Evolutionary conservation across 2,797 vertebrate species (phyloP), one percentile per base, ranked within the genome.

Genomic region (Enteromius unitaeniatus): DNA sequence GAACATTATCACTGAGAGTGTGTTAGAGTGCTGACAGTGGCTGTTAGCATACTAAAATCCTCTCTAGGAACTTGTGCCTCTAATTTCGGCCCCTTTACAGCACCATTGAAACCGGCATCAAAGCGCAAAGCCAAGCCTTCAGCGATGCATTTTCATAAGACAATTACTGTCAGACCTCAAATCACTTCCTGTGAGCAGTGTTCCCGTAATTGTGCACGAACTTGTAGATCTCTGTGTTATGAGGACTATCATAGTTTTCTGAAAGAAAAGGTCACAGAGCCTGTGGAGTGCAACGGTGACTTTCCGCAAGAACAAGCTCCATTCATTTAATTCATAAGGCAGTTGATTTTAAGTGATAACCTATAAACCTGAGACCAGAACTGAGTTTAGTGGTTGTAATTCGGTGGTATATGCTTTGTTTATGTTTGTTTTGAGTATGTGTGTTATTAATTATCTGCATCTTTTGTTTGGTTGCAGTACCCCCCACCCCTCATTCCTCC

Each of bases 401-500:
- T 13, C 53, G n/a, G 3, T 58, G 53, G n/a, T 58, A 3, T 58
- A 55, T 55, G 53, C 21, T 47, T 49, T 19, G 40, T 42, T 42
- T 40, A 8, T 42, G 40, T 42, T 40, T 40, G 40, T 40, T 40
- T 40, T 40, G 40, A 40, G 40, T 42, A 10, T 42, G 40, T 42
- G 40, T 42, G 9, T 42, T 42, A 3, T 42, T 42, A 42, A 42
- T 42, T 42, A 42, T 42, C 40, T 42, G 40, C 40, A 3, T 64
- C 67, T 74, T 14, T 6, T 17, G 37, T 21, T 62, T 80, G 23
- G 13, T 86, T 87, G 60, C 79, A 99, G 98, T 98, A 98, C 91
- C 93, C 96, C 3, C 98, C 98, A 8, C 98, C 98, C 3, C 78
- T 99, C 86, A 97, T 99, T 85, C 98, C 98, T 77, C 98, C 98